Evolutionary conservation across 2,888 invertebrate genomes (phyloP).

Genomic region (Parnassius orleans): DNA sequence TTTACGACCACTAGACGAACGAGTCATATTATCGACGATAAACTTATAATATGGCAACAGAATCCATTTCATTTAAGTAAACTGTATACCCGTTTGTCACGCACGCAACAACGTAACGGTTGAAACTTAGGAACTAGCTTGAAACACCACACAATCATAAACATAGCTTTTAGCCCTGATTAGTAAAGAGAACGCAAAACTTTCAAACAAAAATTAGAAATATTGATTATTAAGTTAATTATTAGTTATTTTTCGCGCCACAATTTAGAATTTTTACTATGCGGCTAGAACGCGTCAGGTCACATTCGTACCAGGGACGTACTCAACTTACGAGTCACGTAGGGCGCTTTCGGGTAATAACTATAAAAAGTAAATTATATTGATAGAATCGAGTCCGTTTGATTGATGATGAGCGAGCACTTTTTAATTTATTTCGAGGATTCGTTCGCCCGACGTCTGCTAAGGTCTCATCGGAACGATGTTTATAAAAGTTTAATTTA

Average conservation of each 20-base stretch:
- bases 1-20: too few species aligned
- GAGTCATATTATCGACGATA: too few species aligned
- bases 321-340: conserved; percentile 68
- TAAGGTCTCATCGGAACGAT: conserved; percentile 54
- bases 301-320: conserved; percentile 45
- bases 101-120: too few species aligned
- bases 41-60: too few species aligned
- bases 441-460: conserved; percentile 54
- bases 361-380: conserved; percentile 81
- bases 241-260: conserved; percentile 5
- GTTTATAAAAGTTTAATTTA: conserved; percentile 32
- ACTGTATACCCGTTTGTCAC: too few species aligned
- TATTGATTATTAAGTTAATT: not conserved
- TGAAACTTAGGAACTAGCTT: too few species aligned
- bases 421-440: conserved; percentile 80
- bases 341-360: conserved; percentile 76
- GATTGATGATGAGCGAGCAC: conserved; percentile 80
- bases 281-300: conserved; percentile 27
- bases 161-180: too few species aligned
- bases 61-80: too few species aligned
- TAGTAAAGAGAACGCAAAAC: too few species aligned
- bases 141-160: too few species aligned
- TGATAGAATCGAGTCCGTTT: conserved; percentile 78
- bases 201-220: too few species aligned
- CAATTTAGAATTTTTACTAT: conserved; percentile 18